Percentiles rank a stretch among this genome's conserved stretches.
Evolutionary conservation across 2,888 invertebrate genomes (phyloP).

Genomic region (Orthosia cruda): DNA sequence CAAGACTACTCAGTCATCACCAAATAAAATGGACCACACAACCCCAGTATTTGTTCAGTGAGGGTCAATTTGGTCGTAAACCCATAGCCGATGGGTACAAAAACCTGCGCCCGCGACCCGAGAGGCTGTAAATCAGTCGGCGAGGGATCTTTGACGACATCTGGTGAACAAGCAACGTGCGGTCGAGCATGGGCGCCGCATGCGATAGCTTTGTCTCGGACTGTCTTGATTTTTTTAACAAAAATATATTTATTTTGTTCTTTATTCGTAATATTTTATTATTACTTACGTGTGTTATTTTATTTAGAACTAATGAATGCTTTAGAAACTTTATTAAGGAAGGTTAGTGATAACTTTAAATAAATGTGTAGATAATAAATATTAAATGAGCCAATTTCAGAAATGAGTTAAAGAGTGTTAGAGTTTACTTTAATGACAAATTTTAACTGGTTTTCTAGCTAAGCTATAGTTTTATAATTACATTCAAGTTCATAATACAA

Average conservation of each 20-base stretch:
- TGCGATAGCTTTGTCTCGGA: constrained; percentile 35
- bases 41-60: constrained; percentile 72
- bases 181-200: constrained; percentile 53
- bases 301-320: not conserved
- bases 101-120: constrained; percentile 70
- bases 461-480: too few species aligned
- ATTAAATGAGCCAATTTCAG: too few species aligned
- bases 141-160: constrained; percentile 80
- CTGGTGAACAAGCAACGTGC: constrained; percentile 76
- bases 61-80: constrained; percentile 74
- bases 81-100: constrained; percentile 64
- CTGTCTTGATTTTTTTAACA: constrained; percentile 10
- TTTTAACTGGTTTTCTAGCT: too few species aligned
- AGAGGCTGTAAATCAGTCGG: constrained; percentile 82
- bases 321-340: not conserved
- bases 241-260: not conserved
- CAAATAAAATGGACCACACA: constrained; percentile 61
- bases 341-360: too few species aligned
- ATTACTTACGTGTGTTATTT: not conserved
- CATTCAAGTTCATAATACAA: too few species aligned
- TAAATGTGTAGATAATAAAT: too few species aligned
- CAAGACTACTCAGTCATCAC: constrained; percentile 3
- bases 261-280: not conserved
- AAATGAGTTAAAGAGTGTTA: too few species aligned
- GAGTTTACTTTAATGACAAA: too few species aligned